Evolutionary conservation across 2,888 invertebrate species (phyloP).

Genomic region (Pandemis heparana): DNA sequence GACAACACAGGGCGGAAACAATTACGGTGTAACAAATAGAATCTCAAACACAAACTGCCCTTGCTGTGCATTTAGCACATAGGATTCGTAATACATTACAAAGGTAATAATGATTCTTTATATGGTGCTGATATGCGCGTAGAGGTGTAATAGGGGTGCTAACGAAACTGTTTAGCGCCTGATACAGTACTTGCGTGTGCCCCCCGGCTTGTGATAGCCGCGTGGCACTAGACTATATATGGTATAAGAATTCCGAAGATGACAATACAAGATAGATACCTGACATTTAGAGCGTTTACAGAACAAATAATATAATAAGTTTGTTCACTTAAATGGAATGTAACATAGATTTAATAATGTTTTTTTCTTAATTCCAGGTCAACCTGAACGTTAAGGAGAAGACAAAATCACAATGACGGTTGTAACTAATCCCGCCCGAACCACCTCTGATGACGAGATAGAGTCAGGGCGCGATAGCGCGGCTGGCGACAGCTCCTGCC

Average conservation of each 20-base stretch:
- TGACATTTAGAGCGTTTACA: not conserved
- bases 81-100: slow-evolving; percentile 66
- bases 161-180: slow-evolving; percentile 67
- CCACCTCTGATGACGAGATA: slow-evolving; percentile 67
- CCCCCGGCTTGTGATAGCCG: slow-evolving; percentile 7
- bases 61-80: slow-evolving; percentile 75
- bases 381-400: slow-evolving; percentile 45
- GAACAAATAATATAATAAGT: too few species aligned
- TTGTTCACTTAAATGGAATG: not conserved
- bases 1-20: slow-evolving; percentile 34
- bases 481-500: slow-evolving; percentile 51
- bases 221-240: slow-evolving; percentile 2
- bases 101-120: slow-evolving; percentile 80
- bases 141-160: slow-evolving; percentile 70
- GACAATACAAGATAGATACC: not conserved
- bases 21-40: slow-evolving; percentile 43
- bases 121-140: slow-evolving; percentile 71
- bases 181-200: slow-evolving; percentile 50
- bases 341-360: slow-evolving; percentile 14
- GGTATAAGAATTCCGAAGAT: not conserved
- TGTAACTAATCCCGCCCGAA: slow-evolving; percentile 77
- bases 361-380: slow-evolving; percentile 62
- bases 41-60: slow-evolving; percentile 60
- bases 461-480: slow-evolving; percentile 54
- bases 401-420: slow-evolving; percentile 72